Percentiles rank a stretch among this genome's conserved stretches.
Evolutionary conservation across 2,113 vertebrate species (phyloP).

Genomic region (Willisornis vidua): DNA sequence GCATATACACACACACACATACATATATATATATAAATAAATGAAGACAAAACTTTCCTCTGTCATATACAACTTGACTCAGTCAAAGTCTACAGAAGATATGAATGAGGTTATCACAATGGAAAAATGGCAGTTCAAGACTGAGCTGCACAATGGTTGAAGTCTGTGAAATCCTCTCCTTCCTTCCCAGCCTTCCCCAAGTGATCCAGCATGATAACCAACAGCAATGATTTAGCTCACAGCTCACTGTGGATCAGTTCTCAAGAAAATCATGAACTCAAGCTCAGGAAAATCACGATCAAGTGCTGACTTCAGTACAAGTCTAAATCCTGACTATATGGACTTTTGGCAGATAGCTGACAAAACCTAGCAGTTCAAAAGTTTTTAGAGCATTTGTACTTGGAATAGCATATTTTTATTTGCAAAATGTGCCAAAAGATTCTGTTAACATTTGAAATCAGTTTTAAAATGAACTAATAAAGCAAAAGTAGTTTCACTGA

Average conservation of each 20-base stretch:
- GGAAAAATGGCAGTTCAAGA: background rate
- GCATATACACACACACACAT: too few relatives aligned
- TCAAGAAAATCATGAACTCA: background rate
- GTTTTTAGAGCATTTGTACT: background rate
- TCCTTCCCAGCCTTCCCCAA: background rate
- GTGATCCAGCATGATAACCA: background rate
- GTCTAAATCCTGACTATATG: background rate
- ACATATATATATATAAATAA: background rate
- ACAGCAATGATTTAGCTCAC: background rate
- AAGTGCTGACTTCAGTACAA: background rate
- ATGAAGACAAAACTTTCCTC: background rate
- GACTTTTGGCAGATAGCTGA: background rate
- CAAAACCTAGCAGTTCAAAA: background rate
- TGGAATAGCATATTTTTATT: background rate
- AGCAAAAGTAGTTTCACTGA: background rate
- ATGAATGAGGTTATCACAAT: background rate
- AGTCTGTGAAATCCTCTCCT: background rate
- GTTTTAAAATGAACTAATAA: background rate
- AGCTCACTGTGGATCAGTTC: background rate
- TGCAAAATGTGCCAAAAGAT: background rate
- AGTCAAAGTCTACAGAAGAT: background rate
- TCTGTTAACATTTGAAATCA: background rate
- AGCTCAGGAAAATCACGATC: background rate
- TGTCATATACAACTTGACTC: background rate
- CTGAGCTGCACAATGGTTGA: background rate